Conservation (phyloP, 2,797 vertebrate species). For the Zenarchopterus dispar region DNA sequence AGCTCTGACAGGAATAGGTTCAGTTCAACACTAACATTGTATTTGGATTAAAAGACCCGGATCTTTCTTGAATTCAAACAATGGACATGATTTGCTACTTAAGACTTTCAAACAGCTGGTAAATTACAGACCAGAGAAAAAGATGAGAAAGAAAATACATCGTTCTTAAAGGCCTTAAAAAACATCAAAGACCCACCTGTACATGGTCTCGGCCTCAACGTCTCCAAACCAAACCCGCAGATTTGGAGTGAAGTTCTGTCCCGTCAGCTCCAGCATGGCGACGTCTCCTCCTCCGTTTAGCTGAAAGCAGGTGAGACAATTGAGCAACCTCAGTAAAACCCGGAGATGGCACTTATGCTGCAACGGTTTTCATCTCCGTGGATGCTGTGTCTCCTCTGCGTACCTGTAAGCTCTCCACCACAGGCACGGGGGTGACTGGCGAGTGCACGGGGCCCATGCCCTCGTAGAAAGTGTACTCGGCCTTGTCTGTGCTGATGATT, state of each 20-base stretch:
- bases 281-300: constrained; percentile 97
- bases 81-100: too few relatives aligned
- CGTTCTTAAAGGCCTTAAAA: neutral
- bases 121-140: too few relatives aligned
- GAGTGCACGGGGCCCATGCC: constrained; percentile 98
- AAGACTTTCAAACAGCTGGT: too few relatives aligned
- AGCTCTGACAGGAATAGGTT: too few relatives aligned
- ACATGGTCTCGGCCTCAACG: constrained; percentile 99
- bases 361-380: too few relatives aligned
- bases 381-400: neutral
- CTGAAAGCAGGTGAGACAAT: constrained; percentile 64
- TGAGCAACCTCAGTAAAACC: neutral
- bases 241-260: constrained; percentile 99
- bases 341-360: too few relatives aligned
- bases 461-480: constrained; percentile 99
- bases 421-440: constrained; percentile 97
- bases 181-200: constrained; percentile 84
- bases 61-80: too few relatives aligned
- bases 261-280: constrained; percentile 99
- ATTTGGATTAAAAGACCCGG: too few relatives aligned
- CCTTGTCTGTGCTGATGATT: constrained; percentile 99
- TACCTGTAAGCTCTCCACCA: constrained; percentile 99
- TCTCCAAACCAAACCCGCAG: constrained; percentile 99
- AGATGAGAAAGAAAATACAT: neutral
- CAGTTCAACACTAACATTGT: too few relatives aligned